These are phyloP conservation scores for Chaunax sp. DNA, from an alignment of 2,797 vertebrate genomes.

Conservation along the genomic window DNA sequence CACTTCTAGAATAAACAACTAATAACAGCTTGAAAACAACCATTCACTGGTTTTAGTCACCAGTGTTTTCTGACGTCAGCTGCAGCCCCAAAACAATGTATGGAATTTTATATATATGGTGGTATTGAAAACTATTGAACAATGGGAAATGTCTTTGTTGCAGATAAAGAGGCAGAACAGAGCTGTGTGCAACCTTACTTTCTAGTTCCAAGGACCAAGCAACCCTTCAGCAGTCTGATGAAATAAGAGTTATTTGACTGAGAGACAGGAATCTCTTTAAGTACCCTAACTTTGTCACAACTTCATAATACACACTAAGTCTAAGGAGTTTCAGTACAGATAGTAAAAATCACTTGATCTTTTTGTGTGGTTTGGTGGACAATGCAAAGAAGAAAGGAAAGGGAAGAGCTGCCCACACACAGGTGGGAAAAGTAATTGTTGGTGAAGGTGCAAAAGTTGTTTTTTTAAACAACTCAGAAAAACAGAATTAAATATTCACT, in stretches of 20 bases:
- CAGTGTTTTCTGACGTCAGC: neutral
- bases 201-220: slow-evolving; percentile 20
- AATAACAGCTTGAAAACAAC: slow-evolving; percentile 16
- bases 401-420: neutral
- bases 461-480: too few species aligned
- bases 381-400: neutral
- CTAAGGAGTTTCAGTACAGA: neutral
- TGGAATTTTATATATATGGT: neutral
- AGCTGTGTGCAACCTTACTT: slow-evolving; percentile 19
- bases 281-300: neutral
- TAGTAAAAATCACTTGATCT: neutral
- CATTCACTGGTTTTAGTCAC: slow-evolving; percentile 2
- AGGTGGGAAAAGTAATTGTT: too few species aligned
- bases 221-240: slow-evolving; percentile 15
- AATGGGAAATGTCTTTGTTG: too few species aligned
- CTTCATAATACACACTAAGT: neutral
- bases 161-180: neutral
- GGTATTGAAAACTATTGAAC: neutral
- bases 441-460: too few species aligned
- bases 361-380: neutral
- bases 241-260: slow-evolving; percentile 12
- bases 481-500: too few species aligned
- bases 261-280: slow-evolving; percentile 4
- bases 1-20: slow-evolving; percentile 27
- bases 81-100: neutral